Evolutionary conservation across 2,888 invertebrate species (phyloP).

Genomic region (Cephalotes varians): DNA sequence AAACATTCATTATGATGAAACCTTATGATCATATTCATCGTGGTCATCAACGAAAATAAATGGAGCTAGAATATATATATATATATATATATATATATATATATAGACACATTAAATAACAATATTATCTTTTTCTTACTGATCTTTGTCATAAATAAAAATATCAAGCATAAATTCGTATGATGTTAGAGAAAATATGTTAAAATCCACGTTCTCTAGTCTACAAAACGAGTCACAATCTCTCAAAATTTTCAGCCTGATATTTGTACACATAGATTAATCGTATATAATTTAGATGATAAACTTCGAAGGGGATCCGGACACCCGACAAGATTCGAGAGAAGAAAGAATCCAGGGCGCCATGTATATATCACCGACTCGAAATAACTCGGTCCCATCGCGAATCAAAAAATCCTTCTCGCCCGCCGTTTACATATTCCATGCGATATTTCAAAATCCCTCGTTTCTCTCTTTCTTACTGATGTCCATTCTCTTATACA

Average conservation of each 20-base stretch:
- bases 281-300: conserved; percentile 46
- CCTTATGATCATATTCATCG: neutral
- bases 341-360: conserved; percentile 42
- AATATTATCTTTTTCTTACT: neutral
- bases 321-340: conserved; percentile 6
- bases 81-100: neutral
- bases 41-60: neutral
- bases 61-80: neutral
- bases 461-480: conserved; percentile 7
- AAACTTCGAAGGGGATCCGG: conserved; percentile 3
- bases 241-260: neutral
- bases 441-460: conserved; percentile 64
- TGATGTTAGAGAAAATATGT: neutral
- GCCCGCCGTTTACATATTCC: conserved; percentile 59
- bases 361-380: conserved; percentile 54
- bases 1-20: no score
- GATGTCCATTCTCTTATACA: conserved; percentile 53
- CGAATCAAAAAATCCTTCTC: conserved; percentile 52
- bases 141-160: neutral
- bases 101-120: neutral
- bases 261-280: conserved; percentile 27
- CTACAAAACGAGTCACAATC: neutral
- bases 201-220: neutral
- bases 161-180: neutral
- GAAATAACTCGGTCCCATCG: conserved; percentile 44